These are phyloP conservation scores for Oreochromis niloticus DNA, from an alignment of 2,113 vertebrate genomes.

Conservation along the genomic window DNA sequence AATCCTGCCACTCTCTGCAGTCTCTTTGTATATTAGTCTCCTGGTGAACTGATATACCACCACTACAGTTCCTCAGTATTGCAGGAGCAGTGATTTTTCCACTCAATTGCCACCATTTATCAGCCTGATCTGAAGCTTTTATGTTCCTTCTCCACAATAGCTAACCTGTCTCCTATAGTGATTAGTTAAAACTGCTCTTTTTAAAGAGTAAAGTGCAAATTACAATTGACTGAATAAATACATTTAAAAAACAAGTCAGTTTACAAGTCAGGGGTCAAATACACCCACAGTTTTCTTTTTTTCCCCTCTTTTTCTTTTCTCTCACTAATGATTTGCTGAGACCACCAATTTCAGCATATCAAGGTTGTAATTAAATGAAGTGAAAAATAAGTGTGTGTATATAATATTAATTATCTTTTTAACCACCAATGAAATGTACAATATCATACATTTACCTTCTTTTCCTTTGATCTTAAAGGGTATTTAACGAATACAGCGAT, in stretches of 20 bases:
- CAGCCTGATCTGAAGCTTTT: constrained; percentile 7
- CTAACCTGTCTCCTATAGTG: not conserved
- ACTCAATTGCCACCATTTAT: constrained; percentile 34
- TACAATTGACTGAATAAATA: not conserved
- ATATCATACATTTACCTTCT: not conserved
- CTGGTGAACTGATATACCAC: not conserved
- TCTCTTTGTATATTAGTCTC: not conserved
- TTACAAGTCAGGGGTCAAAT: not conserved
- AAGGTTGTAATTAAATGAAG: not conserved
- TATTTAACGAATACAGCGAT: not conserved
- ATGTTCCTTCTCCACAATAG: not conserved
- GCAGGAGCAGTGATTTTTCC: constrained; percentile 11
- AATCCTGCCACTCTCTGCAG: constrained; percentile 4
- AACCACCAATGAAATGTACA: not conserved
- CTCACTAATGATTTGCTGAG: not conserved
- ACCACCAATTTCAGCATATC: not conserved
- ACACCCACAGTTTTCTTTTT: not conserved
- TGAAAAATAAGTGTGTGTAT: not conserved
- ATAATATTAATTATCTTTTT: not conserved
- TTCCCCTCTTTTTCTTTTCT: not conserved
- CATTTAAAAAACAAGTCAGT: not conserved
- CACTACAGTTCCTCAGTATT: not conserved
- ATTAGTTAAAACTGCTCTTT: not conserved
- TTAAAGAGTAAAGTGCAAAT: not conserved
- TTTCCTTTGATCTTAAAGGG: not conserved